Evolutionary conservation across 2,797 vertebrate species (phyloP), one percentile per base, ranked within the genome.

Genomic region (Remorina albescens): DNA sequence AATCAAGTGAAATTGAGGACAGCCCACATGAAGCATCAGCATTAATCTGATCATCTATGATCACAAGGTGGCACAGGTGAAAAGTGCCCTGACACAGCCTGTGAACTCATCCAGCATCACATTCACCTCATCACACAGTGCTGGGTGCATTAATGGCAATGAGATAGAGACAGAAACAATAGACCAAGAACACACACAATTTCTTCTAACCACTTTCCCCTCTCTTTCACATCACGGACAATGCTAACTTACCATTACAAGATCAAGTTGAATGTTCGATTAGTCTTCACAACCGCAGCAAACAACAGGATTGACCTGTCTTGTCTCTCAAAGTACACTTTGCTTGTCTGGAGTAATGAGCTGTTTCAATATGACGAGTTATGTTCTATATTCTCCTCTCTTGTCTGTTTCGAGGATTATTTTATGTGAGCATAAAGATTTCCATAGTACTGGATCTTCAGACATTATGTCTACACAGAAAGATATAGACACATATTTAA

Each of bases 21-120:
- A 37, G 85, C 54, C 74, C 69, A 84, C 53, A 51, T 88, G 88
- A 73, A 88, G 85, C 84, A 90, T 90, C 90, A 78, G 78, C 83
- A 89, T 89, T 89, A 89, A 90, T 91, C 81, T 86, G 80, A 90
- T 92, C 78, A 90, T 91, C 86, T 89, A 69, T 76, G 81, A 89
- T 86, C 82, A 70, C 71, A 73, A 78, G 70, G 82, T 80, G 83
- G 86, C 86, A 90, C 86, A 83, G 86, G 85, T 91, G 89, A 91
- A 84, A 86, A 89, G 86, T 86, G 78, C 73, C 86, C 82, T 87
- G 89, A 92, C 89, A 88, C 56, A 60, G 75, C 84, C 83, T 28
- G 59, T 84, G 89, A 91, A 89, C 90, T 87, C 85, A 91, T 89
- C 84, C 76, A 50, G 84, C 74, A 74, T 84, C 76, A 75, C 67